A percentile compares a stretch with the other conserved stretches of the same genome.
phyloP scores from a whole-genome alignment of 2,797 vertebrate species.

The Caiman crocodilus region DNA sequence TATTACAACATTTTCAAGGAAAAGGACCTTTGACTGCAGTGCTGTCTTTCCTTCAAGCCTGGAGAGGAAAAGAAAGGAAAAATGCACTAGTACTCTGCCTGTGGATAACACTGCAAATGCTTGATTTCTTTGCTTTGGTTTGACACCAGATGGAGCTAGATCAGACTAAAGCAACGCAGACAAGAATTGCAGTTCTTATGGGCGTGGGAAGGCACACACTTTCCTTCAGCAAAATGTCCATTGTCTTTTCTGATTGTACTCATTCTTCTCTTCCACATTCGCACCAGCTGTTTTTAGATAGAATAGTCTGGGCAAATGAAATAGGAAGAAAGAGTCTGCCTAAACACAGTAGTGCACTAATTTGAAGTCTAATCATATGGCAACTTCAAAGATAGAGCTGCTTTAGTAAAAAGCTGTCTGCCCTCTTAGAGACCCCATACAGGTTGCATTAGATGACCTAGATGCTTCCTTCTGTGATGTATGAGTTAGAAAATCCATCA shows the following conservation, averaged over 20 bases:
- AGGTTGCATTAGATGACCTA: background rate
- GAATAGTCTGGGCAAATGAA: background rate
- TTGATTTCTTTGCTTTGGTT: background rate
- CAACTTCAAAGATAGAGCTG: background rate
- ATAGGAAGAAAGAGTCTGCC: background rate
- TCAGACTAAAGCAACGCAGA: fast-evolving
- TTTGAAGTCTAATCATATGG: background rate
- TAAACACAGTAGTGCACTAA: background rate
- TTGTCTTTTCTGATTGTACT: fast-evolving
- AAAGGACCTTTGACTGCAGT: background rate
- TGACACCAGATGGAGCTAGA: background rate
- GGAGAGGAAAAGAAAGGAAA: too few relatives aligned
- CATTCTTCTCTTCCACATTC: fast-evolving
- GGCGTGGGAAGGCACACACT: fast-evolving
- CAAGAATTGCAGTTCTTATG: fast-evolving
- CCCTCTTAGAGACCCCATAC: background rate
- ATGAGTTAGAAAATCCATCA: background rate
- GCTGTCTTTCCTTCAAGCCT: background rate
- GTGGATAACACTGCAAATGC: fast-evolving
- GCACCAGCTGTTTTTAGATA: background rate
- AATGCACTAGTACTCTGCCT: background rate
- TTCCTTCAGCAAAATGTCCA: fast-evolving
- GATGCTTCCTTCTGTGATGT: background rate
- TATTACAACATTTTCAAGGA: fast-evolving
- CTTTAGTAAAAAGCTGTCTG: background rate